Base-by-base conservation (phyloP, 1,140 invertebrate species). In the Temnothorax longispinosus region DNA sequence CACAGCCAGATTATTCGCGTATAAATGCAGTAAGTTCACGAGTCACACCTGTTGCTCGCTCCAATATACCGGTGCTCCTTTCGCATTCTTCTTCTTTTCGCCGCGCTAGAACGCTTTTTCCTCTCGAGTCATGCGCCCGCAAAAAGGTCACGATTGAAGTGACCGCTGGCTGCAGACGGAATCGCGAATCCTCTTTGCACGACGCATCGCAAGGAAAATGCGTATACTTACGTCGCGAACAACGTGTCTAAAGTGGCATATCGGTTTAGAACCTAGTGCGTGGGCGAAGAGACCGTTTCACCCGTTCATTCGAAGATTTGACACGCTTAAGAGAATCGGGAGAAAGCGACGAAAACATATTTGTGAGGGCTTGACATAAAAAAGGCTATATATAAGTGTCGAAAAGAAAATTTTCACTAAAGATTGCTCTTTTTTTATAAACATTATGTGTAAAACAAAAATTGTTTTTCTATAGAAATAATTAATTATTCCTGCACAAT, bases 1-100 rank as follows among this genome's bases (percentile, higher is more conserved):
- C 8, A 32, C 13, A 85, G 77, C 60, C 76, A 74, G 85, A 91
- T 88, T 91, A 41, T 41, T 27, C 27, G 38, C 44, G 3, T 41
- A 38, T 77, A 84, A 89, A 64, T 89, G 82, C 38, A 56, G 58
- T 58, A 81, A 52, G 1, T 76, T 86, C 47, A 62, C 88, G 80
- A 88, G 62, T 90, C 72, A 87, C 89, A 91, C 87, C 89, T 89
- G 87, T 88, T 89, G 85, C 82, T 44, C 52, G 65, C 32, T 87
- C 52, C 60, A 32, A 88, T 88, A 54, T 64, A 85, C 77, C 38
- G 72, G 65, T 80, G 60, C 41, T 80, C 81, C 74, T 65, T 72
- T 58, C 56, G 62, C 38, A 27, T 67, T n/a, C 1, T 21, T 41
- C 18, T 21, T 27, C 64, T 41, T 67, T 60, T 78, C 71, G 47